These are phyloP conservation scores for Archivesica marissinica DNA, from an alignment of 1,140 invertebrate genomes.

Conservation along the genomic window DNA sequence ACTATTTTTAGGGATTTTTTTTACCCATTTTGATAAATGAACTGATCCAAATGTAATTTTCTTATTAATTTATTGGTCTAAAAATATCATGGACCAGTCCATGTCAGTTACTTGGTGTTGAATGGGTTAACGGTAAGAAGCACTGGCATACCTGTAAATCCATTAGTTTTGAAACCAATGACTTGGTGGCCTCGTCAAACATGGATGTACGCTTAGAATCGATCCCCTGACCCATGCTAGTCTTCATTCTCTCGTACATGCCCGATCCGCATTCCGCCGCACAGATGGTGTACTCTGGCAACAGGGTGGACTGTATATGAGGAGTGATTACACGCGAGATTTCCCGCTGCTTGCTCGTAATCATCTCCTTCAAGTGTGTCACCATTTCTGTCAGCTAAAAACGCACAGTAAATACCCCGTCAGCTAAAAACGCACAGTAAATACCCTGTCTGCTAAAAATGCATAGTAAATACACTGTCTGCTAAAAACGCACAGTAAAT, in stretches of 20 bases:
- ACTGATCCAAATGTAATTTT: too few species aligned
- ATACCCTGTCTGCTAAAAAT: too few species aligned
- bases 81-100: too few species aligned
- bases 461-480: too few species aligned
- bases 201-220: constrained; percentile 33
- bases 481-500: too few species aligned
- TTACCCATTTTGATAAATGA: too few species aligned
- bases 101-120: too few species aligned
- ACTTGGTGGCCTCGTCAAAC: constrained; percentile 57
- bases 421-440: too few species aligned
- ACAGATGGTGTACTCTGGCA: constrained; percentile 38
- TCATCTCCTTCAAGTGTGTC: constrained; percentile 51
- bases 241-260: constrained; percentile 56
- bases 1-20: too few species aligned
- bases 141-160: constrained; percentile 45
- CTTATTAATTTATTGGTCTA: too few species aligned
- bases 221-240: constrained; percentile 37
- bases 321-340: constrained; percentile 58
- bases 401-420: too few species aligned
- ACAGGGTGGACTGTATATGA: constrained; percentile 47
- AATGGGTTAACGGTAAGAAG: too few species aligned
- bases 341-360: constrained; percentile 62
- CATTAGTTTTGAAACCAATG: constrained; percentile 25
- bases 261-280: constrained; percentile 45
- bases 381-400: constrained; percentile 60